Conservation (phyloP, 1,140 invertebrate genomes). For the Tetramorium parvispinum region DNA sequence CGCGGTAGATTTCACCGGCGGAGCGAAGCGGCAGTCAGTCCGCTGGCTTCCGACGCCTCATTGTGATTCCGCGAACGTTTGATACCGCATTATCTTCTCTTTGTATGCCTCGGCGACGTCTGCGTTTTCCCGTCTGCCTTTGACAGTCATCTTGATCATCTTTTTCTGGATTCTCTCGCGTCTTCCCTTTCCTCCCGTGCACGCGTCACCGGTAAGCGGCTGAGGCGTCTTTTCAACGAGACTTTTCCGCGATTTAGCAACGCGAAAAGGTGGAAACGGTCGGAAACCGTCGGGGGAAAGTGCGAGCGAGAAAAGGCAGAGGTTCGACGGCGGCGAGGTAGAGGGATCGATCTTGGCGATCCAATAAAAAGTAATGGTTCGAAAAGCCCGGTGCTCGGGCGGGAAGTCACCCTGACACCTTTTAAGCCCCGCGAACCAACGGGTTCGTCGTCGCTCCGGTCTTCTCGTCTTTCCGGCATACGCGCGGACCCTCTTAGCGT, state of each 20-base stretch:
- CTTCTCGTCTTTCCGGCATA: constrained; percentile 64
- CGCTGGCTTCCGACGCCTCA: constrained; percentile 38
- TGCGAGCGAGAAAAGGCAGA: neutral
- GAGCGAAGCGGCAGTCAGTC: constrained; percentile 5
- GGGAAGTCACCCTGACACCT: constrained; percentile 82
- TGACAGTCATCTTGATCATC: constrained; percentile 68
- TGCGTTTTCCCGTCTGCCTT: constrained; percentile 45
- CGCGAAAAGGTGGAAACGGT: constrained; percentile 47
- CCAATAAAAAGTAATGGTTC: constrained; percentile 78
- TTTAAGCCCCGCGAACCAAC: constrained; percentile 76
- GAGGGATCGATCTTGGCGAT: constrained; percentile 64
- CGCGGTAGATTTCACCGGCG: constrained; percentile 47
- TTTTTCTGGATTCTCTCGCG: constrained; percentile 49
- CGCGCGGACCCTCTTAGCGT: constrained; percentile 64
- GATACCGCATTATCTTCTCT: constrained; percentile 60
- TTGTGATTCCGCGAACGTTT: constrained; percentile 60
- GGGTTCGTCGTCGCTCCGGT: constrained; percentile 67
- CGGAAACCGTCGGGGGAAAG: constrained; percentile 34
- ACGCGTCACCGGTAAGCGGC: constrained; percentile 55
- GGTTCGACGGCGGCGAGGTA: neutral
- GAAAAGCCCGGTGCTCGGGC: constrained; percentile 76
- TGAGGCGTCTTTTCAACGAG: constrained; percentile 64
- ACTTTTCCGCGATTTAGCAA: constrained; percentile 66
- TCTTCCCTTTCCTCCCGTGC: neutral
- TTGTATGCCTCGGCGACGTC: constrained; percentile 51